Conservation (phyloP, 2,888 invertebrate species). For the Anorthoa munda region DNA sequence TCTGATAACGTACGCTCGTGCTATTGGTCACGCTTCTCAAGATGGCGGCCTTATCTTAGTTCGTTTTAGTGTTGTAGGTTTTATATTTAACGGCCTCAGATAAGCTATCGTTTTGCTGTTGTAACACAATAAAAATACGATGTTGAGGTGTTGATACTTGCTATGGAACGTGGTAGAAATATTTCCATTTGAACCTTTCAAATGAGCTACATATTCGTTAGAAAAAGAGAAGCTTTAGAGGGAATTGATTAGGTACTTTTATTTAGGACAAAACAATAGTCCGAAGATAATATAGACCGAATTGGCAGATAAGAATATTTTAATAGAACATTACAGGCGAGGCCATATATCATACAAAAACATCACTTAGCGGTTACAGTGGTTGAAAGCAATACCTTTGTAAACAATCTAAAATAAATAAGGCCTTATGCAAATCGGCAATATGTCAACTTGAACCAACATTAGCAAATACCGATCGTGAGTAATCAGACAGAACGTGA, state of each 20-base stretch:
- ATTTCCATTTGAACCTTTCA: neutral
- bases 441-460: slow-evolving; percentile 38
- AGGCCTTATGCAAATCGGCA: slow-evolving; percentile 36
- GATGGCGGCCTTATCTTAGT: slow-evolving; percentile 85
- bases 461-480: slow-evolving; percentile 60
- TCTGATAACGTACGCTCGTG: slow-evolving; percentile 81
- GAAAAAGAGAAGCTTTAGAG: neutral
- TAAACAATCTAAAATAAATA: slow-evolving; percentile 55
- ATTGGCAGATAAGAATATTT: neutral
- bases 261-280: neutral
- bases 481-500: slow-evolving; percentile 61
- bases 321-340: neutral
- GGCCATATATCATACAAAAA: slow-evolving; percentile 10
- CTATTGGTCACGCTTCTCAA: slow-evolving; percentile 87
- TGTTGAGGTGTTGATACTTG: slow-evolving; percentile 31
- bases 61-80: slow-evolving; percentile 80
- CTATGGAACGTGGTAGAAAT: slow-evolving; percentile 12
- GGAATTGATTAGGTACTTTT: neutral
- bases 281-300: neutral
- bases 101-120: slow-evolving; percentile 76
- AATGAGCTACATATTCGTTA: neutral
- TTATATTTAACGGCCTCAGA: slow-evolving; percentile 80
- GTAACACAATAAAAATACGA: slow-evolving; percentile 66
- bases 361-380: slow-evolving; percentile 38
- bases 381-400: slow-evolving; percentile 37